These are phyloP conservation scores for Protonibea diacanthus DNA, from an alignment of 2,797 vertebrate species.

Conservation along the genomic window DNA sequence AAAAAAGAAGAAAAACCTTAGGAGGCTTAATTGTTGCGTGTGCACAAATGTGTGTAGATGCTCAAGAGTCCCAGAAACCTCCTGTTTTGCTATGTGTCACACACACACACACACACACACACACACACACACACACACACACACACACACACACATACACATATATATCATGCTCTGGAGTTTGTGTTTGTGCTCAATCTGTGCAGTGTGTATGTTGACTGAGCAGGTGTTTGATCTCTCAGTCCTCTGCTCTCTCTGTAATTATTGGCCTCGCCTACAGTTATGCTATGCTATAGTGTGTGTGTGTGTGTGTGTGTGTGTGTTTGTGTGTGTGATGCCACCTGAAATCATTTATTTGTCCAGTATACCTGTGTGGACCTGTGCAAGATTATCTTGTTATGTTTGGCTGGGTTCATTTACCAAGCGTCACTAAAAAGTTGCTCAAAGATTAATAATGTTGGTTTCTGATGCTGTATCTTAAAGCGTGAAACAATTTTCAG, in stretches of 20 bases:
- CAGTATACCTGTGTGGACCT: not conserved
- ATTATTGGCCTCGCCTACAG: slow-evolving; percentile 67
- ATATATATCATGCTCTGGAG: slow-evolving; percentile 30
- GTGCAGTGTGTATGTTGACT: slow-evolving; percentile 55
- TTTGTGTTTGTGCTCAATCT: slow-evolving; percentile 32
- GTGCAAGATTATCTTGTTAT: too few species aligned
- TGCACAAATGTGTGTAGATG: slow-evolving; percentile 10
- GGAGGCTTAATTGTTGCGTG: slow-evolving; percentile 2
- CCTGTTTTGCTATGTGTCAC: slow-evolving; percentile 59
- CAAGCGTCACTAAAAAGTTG: not conserved
- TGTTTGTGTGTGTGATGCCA: slow-evolving; percentile 1
- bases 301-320: not conserved
- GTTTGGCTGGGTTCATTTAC: not conserved
- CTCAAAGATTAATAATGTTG: not conserved
- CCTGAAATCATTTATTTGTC: not conserved
- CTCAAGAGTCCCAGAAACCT: slow-evolving; percentile 49
- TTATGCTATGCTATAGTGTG: slow-evolving; percentile 36
- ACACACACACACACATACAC: slow-evolving; percentile 31
- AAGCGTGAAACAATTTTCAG: not conserved
- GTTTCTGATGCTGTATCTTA: not conserved
- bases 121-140: slow-evolving; percentile 31
- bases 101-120: slow-evolving; percentile 23
- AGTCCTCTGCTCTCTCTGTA: slow-evolving; percentile 56
- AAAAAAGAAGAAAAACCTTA: too few species aligned
- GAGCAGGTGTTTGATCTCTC: slow-evolving; percentile 80